Evolutionary conservation across 2,888 invertebrate genomes (phyloP), one percentile per base, ranked within the genome.

Genomic region (Dromius quadrimaculatus): DNA sequence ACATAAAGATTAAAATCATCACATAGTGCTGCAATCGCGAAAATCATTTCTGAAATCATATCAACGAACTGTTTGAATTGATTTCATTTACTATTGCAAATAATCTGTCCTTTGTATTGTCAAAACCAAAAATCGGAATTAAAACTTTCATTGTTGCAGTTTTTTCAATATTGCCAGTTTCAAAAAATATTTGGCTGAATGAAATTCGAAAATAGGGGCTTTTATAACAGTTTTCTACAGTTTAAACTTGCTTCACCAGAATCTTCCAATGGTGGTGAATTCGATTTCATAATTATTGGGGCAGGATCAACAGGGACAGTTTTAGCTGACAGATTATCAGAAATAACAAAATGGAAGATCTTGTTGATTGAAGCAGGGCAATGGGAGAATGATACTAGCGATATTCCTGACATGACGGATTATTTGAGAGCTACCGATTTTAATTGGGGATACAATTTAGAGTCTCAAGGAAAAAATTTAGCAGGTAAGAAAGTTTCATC

Each of bases 391-490:
- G 50, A 34, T 9, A 50, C 28, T 9, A 62, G 36, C n/a, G 70
- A 70, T 38, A 59, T 70, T 36, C 70, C 70, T 5, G 62, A 19
- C n/a, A 22, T 50, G 28, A 23, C 34, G 3, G 50, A 47, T 8
- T 22, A 70, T 32, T n/a, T 50, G 8, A 22, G 62, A 20, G 38
- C 62, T 5, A 45, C 36, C 2, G 23, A 47, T 15, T 70, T 38
- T 15, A 70, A 70, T 47, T 70, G 70, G 70, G 70, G 70, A 23
- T 70, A 70, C 17, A 32, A 70, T n/a, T 15, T 36, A 8, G 2
- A 13, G 3, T 47, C 47, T n/a, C 70, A 70, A 38, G 19, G 13
- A 36, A 15, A 17, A n/a, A 28, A 19, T n/a, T 45, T 61, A 5
- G 15, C 2, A 17, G 69, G 69, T 69, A 28, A 1, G n/a, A 22